Evolutionary conservation across 2,113 vertebrate genomes (phyloP), one percentile per base, ranked within the genome.

Genomic region (Gymnocephalus cernua): DNA sequence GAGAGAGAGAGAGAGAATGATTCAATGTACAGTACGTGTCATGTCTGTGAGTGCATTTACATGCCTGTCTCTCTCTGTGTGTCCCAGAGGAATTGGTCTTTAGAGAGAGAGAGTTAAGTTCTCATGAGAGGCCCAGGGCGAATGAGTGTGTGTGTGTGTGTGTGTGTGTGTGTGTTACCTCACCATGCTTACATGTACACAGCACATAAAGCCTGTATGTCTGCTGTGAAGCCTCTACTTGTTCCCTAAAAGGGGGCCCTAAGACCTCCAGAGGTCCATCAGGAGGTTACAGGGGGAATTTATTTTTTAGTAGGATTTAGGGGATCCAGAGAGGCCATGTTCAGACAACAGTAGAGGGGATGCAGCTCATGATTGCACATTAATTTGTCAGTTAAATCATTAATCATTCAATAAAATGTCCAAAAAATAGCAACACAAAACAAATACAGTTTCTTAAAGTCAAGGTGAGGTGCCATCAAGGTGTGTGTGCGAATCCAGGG

Each of bases 151-250:
- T 74, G 48, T n/a, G n/a, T n/a, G n/a, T n/a, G 61, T 63, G 29
- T 77, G 56, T 74, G 48, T 77, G 66, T 76, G 23, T 67, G 66
- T 68, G 75, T 51, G 81, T 80, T 69, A 76, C 70, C 59, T 88
- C 68, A 77, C 48, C 44, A 38, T 84, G 86, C 84, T 79, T 85
- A 85, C 82, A 88, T 89, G 78, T 82, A 77, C 54, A 90, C 71
- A 84, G 19, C 29, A 44, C 65, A 69, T 77, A 53, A 79, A 82
- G 54, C 51, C 53, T 38, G 56, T 58, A 27, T 59, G 71, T 79
- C 71, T 79, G 50, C 63, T 77, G 66, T 54, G 59, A 70, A 69
- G 78, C 68, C 58, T 74, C 18, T 63, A 29, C 83, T 75, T 67
- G 77, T 77, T 65, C 74, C 47, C 47, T 35, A 41, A 47, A 51